phyloP scores from a whole-genome alignment of 2,888 invertebrate genomes.

The Selenia dentaria region DNA sequence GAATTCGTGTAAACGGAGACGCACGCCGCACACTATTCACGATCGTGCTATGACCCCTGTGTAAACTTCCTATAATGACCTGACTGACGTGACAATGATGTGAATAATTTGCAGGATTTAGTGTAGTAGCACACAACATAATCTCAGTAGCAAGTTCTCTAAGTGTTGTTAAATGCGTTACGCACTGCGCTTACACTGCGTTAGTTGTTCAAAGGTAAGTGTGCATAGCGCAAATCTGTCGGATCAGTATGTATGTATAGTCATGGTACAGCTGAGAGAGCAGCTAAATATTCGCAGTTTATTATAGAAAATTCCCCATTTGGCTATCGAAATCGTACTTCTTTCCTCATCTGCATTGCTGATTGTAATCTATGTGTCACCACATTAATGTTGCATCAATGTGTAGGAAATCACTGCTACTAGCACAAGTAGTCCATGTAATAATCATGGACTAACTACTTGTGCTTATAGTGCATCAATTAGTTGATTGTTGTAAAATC shows the following conservation, averaged over 20 bases:
- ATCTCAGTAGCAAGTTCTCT: not conserved
- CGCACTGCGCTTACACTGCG: conserved; percentile 2
- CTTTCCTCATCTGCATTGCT: not conserved
- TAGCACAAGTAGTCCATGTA: too few relatives aligned
- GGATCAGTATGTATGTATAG: conserved; percentile 14
- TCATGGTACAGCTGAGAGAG: conserved; percentile 30
- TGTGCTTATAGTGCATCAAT: not conserved
- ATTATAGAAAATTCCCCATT: not conserved
- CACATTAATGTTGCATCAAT: too few relatives aligned
- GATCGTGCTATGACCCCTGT: conserved; percentile 59
- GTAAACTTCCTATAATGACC: conserved; percentile 53
- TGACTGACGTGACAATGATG: conserved; percentile 58
- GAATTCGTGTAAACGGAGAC: conserved; percentile 41
- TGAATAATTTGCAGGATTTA: conserved; percentile 37
- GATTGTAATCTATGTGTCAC: not conserved
- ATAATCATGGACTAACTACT: not conserved
- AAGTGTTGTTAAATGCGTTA: conserved; percentile 13
- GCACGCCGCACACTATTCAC: conserved; percentile 58
- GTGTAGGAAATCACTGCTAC: too few relatives aligned
- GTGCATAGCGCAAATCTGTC: not conserved
- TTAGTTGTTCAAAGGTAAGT: not conserved
- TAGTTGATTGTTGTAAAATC: not conserved
- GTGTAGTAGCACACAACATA: not conserved
- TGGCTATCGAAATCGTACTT: too few relatives aligned
- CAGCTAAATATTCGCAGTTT: not conserved